A percentile compares a stretch with the other conserved stretches of the same genome.
These are phyloP conservation scores for Ophthalmolycus amberensis DNA, from an alignment of 2,113 vertebrate genomes.

Conservation along the genomic window DNA sequence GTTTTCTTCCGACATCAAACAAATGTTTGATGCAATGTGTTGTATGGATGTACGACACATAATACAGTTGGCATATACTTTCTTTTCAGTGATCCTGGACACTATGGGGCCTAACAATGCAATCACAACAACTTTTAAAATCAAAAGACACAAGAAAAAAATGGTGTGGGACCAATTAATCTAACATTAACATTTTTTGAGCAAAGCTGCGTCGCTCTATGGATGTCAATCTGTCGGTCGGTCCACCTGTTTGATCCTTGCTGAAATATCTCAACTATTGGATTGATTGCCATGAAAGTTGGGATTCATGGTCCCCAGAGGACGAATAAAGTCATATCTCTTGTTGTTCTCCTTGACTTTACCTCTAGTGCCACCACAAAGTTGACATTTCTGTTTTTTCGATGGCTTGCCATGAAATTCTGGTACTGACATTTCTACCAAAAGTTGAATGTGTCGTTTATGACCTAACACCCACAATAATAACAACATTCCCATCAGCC, in stretches of 20 bases:
- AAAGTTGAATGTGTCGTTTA: background rate
- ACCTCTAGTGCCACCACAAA: background rate
- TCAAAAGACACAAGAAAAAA: background rate
- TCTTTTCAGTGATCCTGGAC: background rate
- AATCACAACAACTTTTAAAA: background rate
- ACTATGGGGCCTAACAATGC: background rate
- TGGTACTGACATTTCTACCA: background rate
- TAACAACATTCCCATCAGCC: background rate
- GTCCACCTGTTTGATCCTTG: background rate
- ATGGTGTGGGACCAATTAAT: background rate
- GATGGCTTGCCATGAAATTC: background rate
- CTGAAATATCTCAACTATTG: background rate
- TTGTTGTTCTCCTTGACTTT: background rate
- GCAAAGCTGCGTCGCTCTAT: background rate
- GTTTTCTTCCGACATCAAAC: conserved; percentile 26
- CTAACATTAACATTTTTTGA: background rate
- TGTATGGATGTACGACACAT: background rate
- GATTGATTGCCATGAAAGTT: background rate
- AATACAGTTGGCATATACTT: conserved; percentile 5
- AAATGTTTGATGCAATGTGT: conserved; percentile 21
- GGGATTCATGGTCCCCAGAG: background rate
- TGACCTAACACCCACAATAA: background rate
- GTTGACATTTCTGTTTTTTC: background rate
- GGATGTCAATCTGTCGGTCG: background rate
- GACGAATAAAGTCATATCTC: background rate